Evolutionary conservation across 2,888 invertebrate species (phyloP), one percentile per base, ranked within the genome.

Genomic region (Piscicola geometra): DNA sequence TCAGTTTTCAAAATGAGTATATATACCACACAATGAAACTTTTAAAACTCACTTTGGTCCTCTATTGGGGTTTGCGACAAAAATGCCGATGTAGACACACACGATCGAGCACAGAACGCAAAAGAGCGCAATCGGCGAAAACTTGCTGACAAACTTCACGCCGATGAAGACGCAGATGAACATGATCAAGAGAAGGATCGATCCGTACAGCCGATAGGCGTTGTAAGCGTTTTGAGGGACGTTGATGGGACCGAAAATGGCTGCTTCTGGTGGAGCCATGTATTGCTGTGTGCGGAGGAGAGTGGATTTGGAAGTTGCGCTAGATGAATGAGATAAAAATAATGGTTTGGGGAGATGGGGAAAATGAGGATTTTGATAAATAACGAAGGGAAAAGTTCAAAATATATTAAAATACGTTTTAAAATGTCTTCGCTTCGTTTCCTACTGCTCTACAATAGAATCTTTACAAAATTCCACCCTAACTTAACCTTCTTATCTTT

Each of bases 101-200:
- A 94, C 85, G 86, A 99, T 97, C 81, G 98, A 98, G 75, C 95
- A 88, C 81, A 99, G 90, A 81, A 99, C 99, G 87, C 98, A 98
- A 79, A 93, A 92, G 80, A 99, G 89, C 68, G 98, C 98, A 77
- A 99, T 89, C 1, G 97, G 92, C 41, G 99, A 98, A 85, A 99
- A 95, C 88, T 96, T 96, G 89, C 97, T 98, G 82, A 99, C 99
- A 86, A 99, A 98, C 86, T 93, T 93, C 75, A 99, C 98, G 74
- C 99, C 99, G 80, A 98, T 88, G 86, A 93, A 96, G 79, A 99
- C 98, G 81, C 93, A 91, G 78, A 89, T 89, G 82, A 95, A 93
- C 91, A 98, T 94, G 80, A 97, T 87, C 79, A 93, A 83, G 72
- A 99, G 90, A 76, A 99, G 88, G 33, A 91, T 87, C 2, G 97